Evolutionary conservation across 2,113 vertebrate genomes (phyloP), one percentile per base, ranked within the genome.

Genomic region (Mormoops blainvillei): DNA sequence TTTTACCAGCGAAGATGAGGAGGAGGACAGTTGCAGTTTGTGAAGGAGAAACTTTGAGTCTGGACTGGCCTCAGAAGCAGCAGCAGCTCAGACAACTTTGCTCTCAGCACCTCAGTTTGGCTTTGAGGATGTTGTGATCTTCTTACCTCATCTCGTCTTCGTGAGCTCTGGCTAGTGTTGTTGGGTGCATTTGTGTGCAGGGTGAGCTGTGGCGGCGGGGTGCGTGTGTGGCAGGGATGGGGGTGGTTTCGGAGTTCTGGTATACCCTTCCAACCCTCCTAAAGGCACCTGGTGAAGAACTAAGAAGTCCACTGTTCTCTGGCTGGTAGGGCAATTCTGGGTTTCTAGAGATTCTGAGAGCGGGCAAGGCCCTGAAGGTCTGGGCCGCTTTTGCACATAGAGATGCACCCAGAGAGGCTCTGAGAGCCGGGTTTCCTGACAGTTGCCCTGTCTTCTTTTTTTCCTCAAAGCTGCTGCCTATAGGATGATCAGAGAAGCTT

Each of bases 11-110:
- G 54, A 90, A 43, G 28, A 24, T 7, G 73, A 77, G 19, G 76
- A 38, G n/a, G 74, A 61, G 63, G 58, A 26, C 0, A 1, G 2
- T 20, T n/a, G 24, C 20, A 22, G 28, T 91, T 81, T 33, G 12
- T 10, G 54, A 70, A 76, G 68, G 70, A 67, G 67, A 73, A 86
- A 45, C 41, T 56, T 70, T 3, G 33, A 36, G 24, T 61, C 76
- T 22, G 4, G 24, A 10, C 22, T 22, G n/a, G 52, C 43, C 28
- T 81, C 19, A 0, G 9, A 15, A 0, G 1, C 38, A 12, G 54
- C 65, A 45, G n/a, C 61, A 28, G n/a, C 48, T 41, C 18, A 14
- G 18, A 33, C 31, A 24, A 0, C 33, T 24, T 7, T 19, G 22
- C 43, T 31, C 5, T 83, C 4, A 31, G 8, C 6, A 13, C 31